phyloP scores from a whole-genome alignment of 1,140 invertebrate genomes.

The Pantala flavescens region DNA sequence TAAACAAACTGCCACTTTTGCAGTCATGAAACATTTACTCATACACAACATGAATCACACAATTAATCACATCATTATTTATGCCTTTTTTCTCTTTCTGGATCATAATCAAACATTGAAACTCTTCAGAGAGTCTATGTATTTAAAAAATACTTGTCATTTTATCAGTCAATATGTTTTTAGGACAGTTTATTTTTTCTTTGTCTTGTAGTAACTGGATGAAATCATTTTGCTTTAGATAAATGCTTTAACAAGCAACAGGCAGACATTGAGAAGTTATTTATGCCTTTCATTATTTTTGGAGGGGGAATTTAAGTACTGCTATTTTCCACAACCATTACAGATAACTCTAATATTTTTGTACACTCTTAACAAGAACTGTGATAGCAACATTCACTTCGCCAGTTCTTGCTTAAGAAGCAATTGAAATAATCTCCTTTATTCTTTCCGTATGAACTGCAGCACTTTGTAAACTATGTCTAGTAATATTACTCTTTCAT shows the following conservation, averaged over 20 bases:
- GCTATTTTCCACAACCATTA: neutral
- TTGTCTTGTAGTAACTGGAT: neutral
- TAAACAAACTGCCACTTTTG: neutral
- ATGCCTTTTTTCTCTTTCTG: neutral
- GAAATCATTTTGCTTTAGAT: neutral
- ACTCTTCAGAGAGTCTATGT: neutral
- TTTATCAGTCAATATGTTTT: neutral
- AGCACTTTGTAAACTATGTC: neutral
- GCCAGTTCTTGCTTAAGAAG: neutral
- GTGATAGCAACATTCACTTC: neutral
- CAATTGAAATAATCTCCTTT: neutral
- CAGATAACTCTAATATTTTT: neutral
- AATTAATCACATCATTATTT: neutral
- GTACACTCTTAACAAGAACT: neutral
- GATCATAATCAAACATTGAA: neutral
- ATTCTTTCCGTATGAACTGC: neutral
- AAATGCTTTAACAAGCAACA: neutral
- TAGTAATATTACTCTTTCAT: neutral
- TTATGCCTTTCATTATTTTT: neutral
- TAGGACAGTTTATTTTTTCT: neutral
- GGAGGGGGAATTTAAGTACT: neutral
- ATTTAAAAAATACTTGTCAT: neutral
- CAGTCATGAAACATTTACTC: neutral
- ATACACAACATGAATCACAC: constrained; percentile 5
- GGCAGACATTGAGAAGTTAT: neutral